Percentiles rank a stretch among this genome's conserved stretches.
Conservation (phyloP, 1,140 invertebrate species). For the Agrypnia vestita region DNA sequence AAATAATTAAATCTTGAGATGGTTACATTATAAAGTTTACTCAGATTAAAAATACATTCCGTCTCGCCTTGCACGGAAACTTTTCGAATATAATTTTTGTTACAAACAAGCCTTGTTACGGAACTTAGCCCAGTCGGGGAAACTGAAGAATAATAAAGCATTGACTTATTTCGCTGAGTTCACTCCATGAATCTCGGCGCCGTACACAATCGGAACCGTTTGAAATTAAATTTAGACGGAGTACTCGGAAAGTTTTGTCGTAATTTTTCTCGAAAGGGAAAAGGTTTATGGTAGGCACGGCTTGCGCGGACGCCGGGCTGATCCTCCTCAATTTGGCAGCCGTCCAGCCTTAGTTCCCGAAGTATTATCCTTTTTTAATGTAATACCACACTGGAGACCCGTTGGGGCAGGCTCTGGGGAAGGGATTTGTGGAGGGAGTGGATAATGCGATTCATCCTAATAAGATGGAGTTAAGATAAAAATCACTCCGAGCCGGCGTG, state of each 20-base stretch:
- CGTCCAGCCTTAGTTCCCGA: background rate
- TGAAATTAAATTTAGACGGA: conserved; percentile 42
- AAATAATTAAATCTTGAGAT: background rate
- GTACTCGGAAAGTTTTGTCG: conserved; percentile 39
- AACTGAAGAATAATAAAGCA: conserved; percentile 41
- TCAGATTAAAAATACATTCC: conserved; percentile 14
- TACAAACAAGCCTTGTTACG: conserved; percentile 31
- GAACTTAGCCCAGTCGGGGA: conserved; percentile 21
- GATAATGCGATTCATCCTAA: too few relatives aligned
- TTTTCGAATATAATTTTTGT: conserved; percentile 20
- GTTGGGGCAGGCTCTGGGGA: background rate
- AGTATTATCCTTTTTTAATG: too few relatives aligned
- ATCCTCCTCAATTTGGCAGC: conserved; percentile 20
- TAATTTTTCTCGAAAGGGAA: conserved; percentile 43
- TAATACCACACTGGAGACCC: background rate
- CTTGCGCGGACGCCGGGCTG: background rate
- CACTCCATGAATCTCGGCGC: background rate
- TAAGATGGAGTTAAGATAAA: too few relatives aligned
- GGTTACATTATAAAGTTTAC: conserved; percentile 12
- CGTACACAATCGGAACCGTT: conserved; percentile 28
- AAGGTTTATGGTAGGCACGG: background rate
- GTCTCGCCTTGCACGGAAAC: conserved; percentile 13
- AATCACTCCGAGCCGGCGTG: too few relatives aligned
- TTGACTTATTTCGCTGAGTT: conserved; percentile 34
- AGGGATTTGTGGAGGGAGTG: too few relatives aligned